Base-by-base conservation (phyloP, 2,888 invertebrate species). In the Lypha dubia region DNA sequence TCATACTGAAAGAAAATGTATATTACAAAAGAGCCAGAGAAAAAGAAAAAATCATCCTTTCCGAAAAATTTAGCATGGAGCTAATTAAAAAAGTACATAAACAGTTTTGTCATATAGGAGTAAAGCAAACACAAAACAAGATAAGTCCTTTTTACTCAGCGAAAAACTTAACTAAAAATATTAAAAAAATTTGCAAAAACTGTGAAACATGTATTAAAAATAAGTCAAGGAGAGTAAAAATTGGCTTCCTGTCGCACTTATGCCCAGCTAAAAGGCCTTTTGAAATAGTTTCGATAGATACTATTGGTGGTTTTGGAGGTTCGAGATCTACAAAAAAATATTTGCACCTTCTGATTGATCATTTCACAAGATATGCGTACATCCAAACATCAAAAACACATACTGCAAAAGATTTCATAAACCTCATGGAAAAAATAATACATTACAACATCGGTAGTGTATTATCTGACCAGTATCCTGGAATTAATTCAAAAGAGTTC, bases 251-350 rank as follows among this genome's bases (percentile, higher is more conserved):
- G 80, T 87, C 84, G 11, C 75, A 85, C n/a, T 73, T 86, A 46
- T 85, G 83, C 13, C 85, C 32, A 32, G 32, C 32, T 6, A 32
- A 32, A 32, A 8, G 8, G 8, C 32, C 32, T 4, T 32, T 32
- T 32, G 32, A 44, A 41, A 62, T 62, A 22, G 41, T 62, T 88
- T n/a, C n/a, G n/a, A n/a, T n/a, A n/a, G n/a, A n/a, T n/a, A n/a
- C n/a, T n/a, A n/a, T n/a, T n/a, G n/a, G 89, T 28, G 88, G 89
- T 17, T 89, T 90, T 86, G 88, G 88, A 35, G 88, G 89, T 51
- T 86, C 86, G 62, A 63, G 89, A 32, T 90, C 89, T 15, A 88
- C 87, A 87, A 89, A 89, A 82, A 89, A 87, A 88, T 89, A 88
- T 70, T 58, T 89, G 49, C 90, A 89, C 82, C 86, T 89, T 7